Conservation (phyloP, 2,888 invertebrate species). For the Maniola hyperantus region DNA sequence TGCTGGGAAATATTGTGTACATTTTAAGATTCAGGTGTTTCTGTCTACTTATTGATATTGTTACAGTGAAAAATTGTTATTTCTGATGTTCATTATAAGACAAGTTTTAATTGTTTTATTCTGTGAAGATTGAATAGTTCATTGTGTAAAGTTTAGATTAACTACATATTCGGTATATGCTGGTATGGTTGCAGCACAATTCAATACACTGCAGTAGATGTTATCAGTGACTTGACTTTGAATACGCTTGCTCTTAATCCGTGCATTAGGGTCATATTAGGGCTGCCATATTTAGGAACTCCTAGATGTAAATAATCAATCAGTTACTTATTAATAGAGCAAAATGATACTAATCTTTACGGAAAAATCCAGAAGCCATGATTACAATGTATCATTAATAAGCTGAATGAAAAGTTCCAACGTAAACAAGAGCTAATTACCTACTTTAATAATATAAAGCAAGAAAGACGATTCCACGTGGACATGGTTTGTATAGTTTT, state of each 20-base stretch:
- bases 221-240: slow-evolving; percentile 41
- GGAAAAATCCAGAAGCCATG: too few relatives aligned
- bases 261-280: slow-evolving; percentile 39
- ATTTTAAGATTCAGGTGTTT: slow-evolving; percentile 10
- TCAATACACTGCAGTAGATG: slow-evolving; percentile 36
- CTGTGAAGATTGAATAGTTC: neutral
- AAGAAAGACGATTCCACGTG: too few relatives aligned
- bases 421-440: too few relatives aligned
- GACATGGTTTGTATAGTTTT: too few relatives aligned
- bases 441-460: too few relatives aligned
- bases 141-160: slow-evolving; percentile 1
- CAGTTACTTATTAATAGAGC: too few relatives aligned
- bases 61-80: neutral
- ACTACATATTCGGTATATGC: neutral
- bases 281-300: slow-evolving; percentile 1
- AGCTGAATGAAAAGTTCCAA: too few relatives aligned
- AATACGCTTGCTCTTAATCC: slow-evolving; percentile 54
- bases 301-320: too few relatives aligned
- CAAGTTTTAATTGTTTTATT: neutral
- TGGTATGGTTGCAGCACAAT: slow-evolving; percentile 27
- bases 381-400: too few relatives aligned
- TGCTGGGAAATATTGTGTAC: neutral
- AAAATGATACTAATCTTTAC: too few relatives aligned
- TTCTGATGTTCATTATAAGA: neutral
- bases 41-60: neutral